Evolutionary conservation across 1,140 invertebrate genomes (phyloP).

Genomic region (Lordiphosa mommai): DNA sequence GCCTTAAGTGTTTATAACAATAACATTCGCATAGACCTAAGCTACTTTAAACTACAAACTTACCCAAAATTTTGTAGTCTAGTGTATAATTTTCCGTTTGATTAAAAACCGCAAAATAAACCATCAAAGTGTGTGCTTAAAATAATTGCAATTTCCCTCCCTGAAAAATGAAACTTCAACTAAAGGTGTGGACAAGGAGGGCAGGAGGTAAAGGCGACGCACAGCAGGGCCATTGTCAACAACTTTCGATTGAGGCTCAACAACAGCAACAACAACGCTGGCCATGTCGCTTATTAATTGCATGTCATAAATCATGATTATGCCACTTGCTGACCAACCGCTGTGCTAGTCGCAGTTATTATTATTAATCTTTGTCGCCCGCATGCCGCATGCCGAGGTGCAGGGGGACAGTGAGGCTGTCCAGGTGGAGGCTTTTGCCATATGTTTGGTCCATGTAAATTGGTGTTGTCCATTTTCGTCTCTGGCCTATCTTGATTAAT

Average conservation of each 20-base stretch:
- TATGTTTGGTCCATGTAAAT: constrained; percentile 67
- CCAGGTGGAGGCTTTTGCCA: constrained; percentile 25
- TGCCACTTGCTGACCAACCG: constrained; percentile 72
- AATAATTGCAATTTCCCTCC: constrained; percentile 52
- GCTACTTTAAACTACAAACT: too few species aligned
- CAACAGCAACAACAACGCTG: constrained; percentile 2
- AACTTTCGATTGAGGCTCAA: constrained; percentile 61
- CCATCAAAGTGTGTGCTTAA: constrained; percentile 60
- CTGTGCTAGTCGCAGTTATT: constrained; percentile 74
- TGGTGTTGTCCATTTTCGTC: constrained; percentile 25
- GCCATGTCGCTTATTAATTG: constrained; percentile 72
- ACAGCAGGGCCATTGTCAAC: constrained; percentile 44
- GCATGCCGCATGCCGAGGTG: constrained; percentile 26
- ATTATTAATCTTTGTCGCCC: constrained; percentile 77
- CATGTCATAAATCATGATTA: constrained; percentile 77
- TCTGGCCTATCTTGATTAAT: constrained; percentile 72
- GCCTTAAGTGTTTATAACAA: too few species aligned
- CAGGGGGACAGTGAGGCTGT: constrained; percentile 4
- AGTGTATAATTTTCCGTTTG: constrained; percentile 19
- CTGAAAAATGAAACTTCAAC: constrained; percentile 13
- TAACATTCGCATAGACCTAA: too few species aligned
- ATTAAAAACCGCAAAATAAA: constrained; percentile 36
- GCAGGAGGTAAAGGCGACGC: background rate
- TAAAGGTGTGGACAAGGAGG: constrained; percentile 7
- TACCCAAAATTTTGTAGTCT: background rate